Conservation (phyloP, 92 coral and sea anemone genomes). For the Epizoanthus illoricatus region DNA sequence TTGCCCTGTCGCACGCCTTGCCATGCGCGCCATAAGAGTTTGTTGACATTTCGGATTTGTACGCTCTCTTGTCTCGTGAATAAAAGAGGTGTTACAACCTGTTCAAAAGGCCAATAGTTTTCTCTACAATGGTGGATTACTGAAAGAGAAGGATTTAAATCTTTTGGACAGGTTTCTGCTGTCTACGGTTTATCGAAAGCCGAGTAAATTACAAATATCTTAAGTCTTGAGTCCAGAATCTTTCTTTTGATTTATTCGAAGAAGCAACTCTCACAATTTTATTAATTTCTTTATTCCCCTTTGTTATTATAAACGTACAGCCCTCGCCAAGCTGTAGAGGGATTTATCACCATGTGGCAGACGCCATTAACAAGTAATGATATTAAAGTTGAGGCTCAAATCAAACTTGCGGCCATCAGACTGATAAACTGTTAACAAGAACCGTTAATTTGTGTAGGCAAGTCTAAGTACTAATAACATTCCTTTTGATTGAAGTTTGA, state of each 20-base stretch:
- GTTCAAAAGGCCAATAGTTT: background rate
- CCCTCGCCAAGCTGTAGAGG: too few relatives aligned
- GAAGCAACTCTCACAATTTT: background rate
- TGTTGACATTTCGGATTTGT: conserved; percentile 8
- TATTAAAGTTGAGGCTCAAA: background rate
- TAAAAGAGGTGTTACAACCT: conserved; percentile 4
- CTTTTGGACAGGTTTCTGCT: background rate
- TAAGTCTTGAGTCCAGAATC: background rate
- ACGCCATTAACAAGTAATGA: background rate
- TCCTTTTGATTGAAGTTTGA: too few relatives aligned
- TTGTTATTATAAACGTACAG: too few relatives aligned
- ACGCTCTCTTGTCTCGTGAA: conserved; percentile 5
- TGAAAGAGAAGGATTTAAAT: conserved; percentile 9
- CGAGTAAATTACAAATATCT: background rate
- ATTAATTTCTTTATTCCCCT: too few relatives aligned
- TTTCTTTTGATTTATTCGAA: background rate
- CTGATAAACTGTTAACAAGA: background rate
- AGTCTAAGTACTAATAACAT: background rate
- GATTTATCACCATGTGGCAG: background rate
- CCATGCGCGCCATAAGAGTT: conserved; percentile 12
- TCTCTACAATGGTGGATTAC: conserved; percentile 13
- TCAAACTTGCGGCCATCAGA: background rate
- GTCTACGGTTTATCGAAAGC: background rate
- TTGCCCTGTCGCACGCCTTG: conserved; percentile 24
- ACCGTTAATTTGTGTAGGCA: background rate